Evolutionary conservation across 2,113 vertebrate genomes (phyloP).

Genomic region (Drymodes brunneopygia): DNA sequence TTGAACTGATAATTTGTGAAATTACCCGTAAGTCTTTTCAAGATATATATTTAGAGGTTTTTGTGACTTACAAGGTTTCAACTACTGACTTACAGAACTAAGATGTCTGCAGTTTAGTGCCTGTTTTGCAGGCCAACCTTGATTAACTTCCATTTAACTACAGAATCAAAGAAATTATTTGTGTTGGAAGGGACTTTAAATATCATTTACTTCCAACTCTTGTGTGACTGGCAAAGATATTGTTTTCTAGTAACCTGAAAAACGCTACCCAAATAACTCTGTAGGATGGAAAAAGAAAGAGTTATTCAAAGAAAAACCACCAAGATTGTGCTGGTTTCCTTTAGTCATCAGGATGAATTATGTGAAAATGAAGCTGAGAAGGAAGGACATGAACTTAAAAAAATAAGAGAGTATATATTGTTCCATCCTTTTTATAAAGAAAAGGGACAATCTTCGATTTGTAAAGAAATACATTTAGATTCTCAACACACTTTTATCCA

Average conservation of each 20-base stretch:
- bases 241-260: background rate
- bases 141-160: background rate
- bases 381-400: background rate
- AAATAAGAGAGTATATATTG: background rate
- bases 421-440: conserved; percentile 25
- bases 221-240: background rate
- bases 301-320: background rate
- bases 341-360: background rate
- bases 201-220: background rate
- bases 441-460: background rate
- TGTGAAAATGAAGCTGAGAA: background rate
- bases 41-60: background rate
- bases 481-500: conserved; percentile 19
- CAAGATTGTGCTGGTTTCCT: background rate
- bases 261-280: background rate
- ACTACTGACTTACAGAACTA: background rate
- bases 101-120: background rate
- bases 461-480: background rate
- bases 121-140: background rate
- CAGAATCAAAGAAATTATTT: background rate
- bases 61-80: background rate
- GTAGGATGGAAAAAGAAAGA: background rate
- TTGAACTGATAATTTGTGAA: background rate
- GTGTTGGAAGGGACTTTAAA: background rate
- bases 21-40: background rate